A percentile compares a stretch with the other conserved stretches of the same genome.
Conservation (phyloP, 2,797 vertebrate genomes). For the Mico argentatus region DNA sequence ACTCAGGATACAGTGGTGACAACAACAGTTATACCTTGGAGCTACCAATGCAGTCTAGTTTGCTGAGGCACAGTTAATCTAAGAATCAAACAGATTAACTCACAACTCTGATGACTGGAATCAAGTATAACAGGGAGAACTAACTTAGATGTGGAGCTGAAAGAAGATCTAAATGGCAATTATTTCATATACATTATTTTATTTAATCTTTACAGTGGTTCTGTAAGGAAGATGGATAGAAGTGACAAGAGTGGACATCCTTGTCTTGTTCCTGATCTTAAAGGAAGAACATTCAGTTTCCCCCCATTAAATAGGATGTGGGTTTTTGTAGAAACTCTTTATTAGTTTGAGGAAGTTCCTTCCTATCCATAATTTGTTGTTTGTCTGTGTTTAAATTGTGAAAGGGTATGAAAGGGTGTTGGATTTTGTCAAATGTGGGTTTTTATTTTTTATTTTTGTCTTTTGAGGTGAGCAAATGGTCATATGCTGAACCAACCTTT, state of each 20-base stretch:
- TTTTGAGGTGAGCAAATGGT: background rate
- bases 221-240: background rate
- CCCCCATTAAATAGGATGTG: background rate
- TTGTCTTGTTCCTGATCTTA: background rate
- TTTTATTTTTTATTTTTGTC: background rate
- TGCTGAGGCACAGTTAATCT: background rate
- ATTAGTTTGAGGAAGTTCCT: background rate
- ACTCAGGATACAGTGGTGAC: background rate
- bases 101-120: background rate
- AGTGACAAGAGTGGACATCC: background rate
- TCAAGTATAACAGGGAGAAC: background rate
- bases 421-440: constrained; percentile 6
- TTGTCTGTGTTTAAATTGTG: background rate
- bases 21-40: accelerated
- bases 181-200: background rate
- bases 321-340: background rate
- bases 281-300: background rate
- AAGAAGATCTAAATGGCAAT: background rate
- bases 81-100: background rate
- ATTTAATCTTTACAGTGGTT: background rate
- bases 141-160: background rate
- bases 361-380: background rate
- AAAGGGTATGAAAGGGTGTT: background rate
- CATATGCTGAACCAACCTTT: background rate
- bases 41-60: background rate